phyloP scores from a whole-genome alignment of 2,113 vertebrate species.

The Scatophagus argus region DNA sequence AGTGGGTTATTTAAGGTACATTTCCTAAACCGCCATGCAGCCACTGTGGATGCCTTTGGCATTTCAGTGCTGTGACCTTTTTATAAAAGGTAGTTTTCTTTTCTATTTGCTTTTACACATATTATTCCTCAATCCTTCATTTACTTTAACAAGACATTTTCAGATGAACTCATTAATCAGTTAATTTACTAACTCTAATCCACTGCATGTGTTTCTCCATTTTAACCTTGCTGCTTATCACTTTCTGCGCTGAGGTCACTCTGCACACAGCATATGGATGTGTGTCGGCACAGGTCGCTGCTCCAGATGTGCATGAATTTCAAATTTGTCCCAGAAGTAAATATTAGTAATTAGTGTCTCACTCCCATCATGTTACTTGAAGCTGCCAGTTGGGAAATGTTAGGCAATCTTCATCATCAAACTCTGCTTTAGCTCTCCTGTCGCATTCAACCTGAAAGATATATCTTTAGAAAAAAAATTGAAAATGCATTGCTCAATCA shows the following conservation, averaged over 20 bases:
- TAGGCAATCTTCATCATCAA: neutral
- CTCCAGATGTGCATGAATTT: slow-evolving; percentile 66
- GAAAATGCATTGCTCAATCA: neutral
- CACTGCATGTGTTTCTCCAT: neutral
- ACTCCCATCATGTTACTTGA: neutral
- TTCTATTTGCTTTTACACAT: neutral
- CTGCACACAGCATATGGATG: slow-evolving; percentile 40
- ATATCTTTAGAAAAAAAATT: slow-evolving; percentile 8
- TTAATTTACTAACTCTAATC: neutral
- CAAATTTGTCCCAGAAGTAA: slow-evolving; percentile 45
- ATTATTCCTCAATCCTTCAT: neutral
- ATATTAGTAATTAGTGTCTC: slow-evolving; percentile 36
- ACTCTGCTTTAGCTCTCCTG: neutral
- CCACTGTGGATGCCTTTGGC: neutral
- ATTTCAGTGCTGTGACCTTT: neutral
- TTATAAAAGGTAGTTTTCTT: neutral
- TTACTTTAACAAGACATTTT: neutral
- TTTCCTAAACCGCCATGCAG: neutral
- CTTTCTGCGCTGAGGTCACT: slow-evolving; percentile 1
- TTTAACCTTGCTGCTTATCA: slow-evolving; percentile 32
- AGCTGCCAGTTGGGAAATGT: slow-evolving; percentile 13
- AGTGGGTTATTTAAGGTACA: too few relatives aligned
- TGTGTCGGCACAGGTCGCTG: slow-evolving; percentile 27
- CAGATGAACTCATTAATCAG: neutral
- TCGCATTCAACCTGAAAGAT: slow-evolving; percentile 16